Evolutionary conservation across 2,888 invertebrate species (phyloP).

Genomic region (Ptychoptera albimana): DNA sequence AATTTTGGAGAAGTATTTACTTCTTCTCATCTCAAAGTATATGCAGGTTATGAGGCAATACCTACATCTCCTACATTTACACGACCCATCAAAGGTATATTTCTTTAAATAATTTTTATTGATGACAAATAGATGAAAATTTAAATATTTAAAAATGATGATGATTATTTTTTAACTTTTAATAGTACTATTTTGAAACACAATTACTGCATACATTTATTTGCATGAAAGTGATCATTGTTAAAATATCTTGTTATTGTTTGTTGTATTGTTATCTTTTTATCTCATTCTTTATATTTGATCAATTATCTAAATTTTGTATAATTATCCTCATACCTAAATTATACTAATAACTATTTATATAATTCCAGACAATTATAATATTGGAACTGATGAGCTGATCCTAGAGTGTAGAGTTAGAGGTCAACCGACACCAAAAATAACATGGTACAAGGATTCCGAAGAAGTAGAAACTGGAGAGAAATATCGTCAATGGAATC

Average conservation of each 20-base stretch:
- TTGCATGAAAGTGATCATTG: too few relatives aligned
- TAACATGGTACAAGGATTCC: slow-evolving; percentile 64
- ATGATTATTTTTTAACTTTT: too few relatives aligned
- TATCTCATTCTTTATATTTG: too few relatives aligned
- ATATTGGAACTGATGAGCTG: slow-evolving; percentile 53
- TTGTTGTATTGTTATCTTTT: too few relatives aligned
- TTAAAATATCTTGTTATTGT: too few relatives aligned
- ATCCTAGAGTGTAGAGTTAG: slow-evolving; percentile 64
- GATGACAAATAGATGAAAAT: neutral
- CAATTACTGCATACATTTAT: too few relatives aligned
- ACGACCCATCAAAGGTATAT: slow-evolving; percentile 51
- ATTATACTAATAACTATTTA: too few relatives aligned
- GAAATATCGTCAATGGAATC: slow-evolving; percentile 46
- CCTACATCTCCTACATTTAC: slow-evolving; percentile 58
- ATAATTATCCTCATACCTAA: too few relatives aligned
- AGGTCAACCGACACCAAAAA: slow-evolving; percentile 53
- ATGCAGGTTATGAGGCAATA: slow-evolving; percentile 52
- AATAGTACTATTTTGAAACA: too few relatives aligned
- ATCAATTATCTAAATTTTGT: too few relatives aligned
- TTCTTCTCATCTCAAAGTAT: slow-evolving; percentile 57
- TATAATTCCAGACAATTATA: slow-evolving; percentile 45
- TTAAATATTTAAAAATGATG: too few relatives aligned
- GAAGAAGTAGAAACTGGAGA: slow-evolving; percentile 35
- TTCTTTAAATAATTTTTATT: neutral
- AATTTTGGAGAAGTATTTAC: slow-evolving; percentile 52